phyloP scores from a whole-genome alignment of 2,113 vertebrate species.

The Corythaeola cristata region DNA sequence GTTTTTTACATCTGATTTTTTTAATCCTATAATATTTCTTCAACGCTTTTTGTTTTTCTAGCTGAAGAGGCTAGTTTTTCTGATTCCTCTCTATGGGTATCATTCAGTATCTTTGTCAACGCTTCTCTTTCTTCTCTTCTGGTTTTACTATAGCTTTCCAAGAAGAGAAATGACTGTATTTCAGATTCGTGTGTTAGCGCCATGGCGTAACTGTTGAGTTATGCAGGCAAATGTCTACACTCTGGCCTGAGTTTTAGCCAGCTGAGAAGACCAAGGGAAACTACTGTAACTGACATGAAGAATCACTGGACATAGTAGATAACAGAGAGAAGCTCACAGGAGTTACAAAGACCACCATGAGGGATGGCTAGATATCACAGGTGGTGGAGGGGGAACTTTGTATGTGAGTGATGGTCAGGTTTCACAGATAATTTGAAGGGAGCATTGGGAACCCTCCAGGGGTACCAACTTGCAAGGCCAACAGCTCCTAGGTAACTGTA shows the following conservation, averaged over 20 bases:
- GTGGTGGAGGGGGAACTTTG: neutral
- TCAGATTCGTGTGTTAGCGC: neutral
- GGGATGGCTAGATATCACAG: neutral
- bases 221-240: neutral
- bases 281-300: neutral
- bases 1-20: neutral
- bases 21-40: neutral
- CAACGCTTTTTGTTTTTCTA: neutral
- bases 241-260: neutral
- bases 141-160: neutral
- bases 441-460: neutral
- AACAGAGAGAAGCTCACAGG: neutral
- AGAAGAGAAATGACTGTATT: neutral
- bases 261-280: neutral
- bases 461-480: neutral
- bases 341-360: neutral
- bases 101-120: neutral
- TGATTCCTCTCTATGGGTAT: neutral
- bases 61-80: neutral
- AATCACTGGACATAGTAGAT: neutral
- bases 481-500: neutral
- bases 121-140: neutral
- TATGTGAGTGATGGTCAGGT: neutral
- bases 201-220: neutral
- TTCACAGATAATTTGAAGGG: neutral